phyloP scores from a whole-genome alignment of 2,888 invertebrate genomes.

The Hirudinaria manillensis region DNA sequence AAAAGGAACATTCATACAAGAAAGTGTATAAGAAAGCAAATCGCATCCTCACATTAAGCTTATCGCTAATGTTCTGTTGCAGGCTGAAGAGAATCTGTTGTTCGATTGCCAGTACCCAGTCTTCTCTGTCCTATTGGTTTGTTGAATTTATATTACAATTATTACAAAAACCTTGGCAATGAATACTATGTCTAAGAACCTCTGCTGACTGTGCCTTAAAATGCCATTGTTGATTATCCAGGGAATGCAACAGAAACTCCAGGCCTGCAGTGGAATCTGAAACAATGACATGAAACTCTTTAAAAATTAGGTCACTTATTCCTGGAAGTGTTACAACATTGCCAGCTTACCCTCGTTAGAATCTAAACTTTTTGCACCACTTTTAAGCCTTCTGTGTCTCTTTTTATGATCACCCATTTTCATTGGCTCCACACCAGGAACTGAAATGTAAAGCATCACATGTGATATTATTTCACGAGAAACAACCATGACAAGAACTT shows the following conservation, averaged over 20 bases:
- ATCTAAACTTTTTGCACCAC: slow-evolving; percentile 22
- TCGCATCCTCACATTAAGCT: slow-evolving; percentile 52
- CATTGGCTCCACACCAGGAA: slow-evolving; percentile 15
- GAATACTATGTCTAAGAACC: too few relatives aligned
- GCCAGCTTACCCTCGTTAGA: neutral
- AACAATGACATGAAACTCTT: slow-evolving; percentile 36
- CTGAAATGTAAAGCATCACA: neutral
- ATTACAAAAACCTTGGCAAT: too few relatives aligned
- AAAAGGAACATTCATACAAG: neutral
- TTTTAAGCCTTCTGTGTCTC: slow-evolving; percentile 26
- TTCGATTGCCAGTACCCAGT: slow-evolving; percentile 91
- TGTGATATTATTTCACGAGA: too few relatives aligned
- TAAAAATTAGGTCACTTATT: slow-evolving; percentile 12
- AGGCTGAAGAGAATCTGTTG: slow-evolving; percentile 86
- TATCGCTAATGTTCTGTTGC: slow-evolving; percentile 63
- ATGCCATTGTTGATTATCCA: slow-evolving; percentile 94
- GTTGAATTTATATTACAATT: too few relatives aligned
- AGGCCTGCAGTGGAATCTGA: slow-evolving; percentile 15
- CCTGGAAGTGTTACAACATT: neutral
- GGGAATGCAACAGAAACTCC: slow-evolving; percentile 87
- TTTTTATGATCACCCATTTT: slow-evolving; percentile 26
- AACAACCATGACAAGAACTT: too few relatives aligned
- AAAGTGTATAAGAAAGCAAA: neutral
- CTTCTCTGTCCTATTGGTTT: slow-evolving; percentile 71
- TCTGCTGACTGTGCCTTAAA: slow-evolving; percentile 72